These are phyloP conservation scores for Brachionus asplanchnoidis DNA, from an alignment of 1,140 invertebrate species.

Conservation along the genomic window DNA sequence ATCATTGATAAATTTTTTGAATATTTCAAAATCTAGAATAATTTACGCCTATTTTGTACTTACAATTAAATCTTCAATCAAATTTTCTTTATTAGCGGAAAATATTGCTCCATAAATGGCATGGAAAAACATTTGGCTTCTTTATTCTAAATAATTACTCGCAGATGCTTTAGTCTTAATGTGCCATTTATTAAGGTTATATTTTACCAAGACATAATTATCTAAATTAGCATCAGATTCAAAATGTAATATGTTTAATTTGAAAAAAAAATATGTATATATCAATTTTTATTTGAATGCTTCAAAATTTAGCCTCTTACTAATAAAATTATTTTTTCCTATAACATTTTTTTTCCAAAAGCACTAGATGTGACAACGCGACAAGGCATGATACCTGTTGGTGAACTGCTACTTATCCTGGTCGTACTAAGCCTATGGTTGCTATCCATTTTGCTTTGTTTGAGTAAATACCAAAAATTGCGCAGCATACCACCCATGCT, in stretches of 20 bases:
- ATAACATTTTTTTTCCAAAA: not conserved
- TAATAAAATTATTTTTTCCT: no score
- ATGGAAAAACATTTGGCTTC: not conserved
- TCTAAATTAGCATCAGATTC: not conserved
- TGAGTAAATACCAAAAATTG: slow-evolving; percentile 36
- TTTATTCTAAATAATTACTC: not conserved
- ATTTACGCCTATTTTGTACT: no score
- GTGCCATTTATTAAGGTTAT: not conserved
- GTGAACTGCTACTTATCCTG: not conserved
- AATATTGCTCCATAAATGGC: not conserved
- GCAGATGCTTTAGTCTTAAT: not conserved
- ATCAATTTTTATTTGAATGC: not conserved
- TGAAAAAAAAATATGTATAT: no score
- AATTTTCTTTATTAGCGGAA: not conserved
- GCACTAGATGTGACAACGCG: not conserved
- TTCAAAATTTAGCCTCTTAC: no score
- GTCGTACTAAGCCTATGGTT: not conserved
- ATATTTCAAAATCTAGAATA: no score
- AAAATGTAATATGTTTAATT: not conserved
- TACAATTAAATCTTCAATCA: no score
- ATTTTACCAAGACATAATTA: not conserved
- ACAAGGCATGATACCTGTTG: not conserved
- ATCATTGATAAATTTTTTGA: no score
- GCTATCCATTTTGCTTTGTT: slow-evolving; percentile 7
- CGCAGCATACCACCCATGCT: slow-evolving; percentile 28